A percentile compares a stretch with the other conserved stretches of the same genome.
Evolutionary conservation across 2,113 vertebrate species (phyloP).

Genomic region (Crotalus helleri): DNA sequence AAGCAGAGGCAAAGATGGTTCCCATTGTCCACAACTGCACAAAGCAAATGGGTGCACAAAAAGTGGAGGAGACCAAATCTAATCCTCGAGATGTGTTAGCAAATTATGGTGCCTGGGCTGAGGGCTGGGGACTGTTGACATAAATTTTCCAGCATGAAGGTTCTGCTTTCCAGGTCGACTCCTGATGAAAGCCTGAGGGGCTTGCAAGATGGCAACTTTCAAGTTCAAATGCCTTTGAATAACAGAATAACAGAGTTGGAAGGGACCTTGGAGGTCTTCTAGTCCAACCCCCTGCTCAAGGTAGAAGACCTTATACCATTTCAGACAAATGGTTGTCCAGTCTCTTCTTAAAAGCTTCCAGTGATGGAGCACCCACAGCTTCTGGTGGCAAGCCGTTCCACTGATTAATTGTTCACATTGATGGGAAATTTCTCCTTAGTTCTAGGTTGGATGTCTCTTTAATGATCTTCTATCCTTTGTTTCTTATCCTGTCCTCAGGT

Average conservation of each 20-base stretch:
- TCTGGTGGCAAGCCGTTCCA: too few species aligned
- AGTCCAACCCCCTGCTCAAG: too few species aligned
- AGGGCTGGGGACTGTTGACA: background rate
- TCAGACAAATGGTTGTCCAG: too few species aligned
- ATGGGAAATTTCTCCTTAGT: background rate
- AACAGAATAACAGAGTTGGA: too few species aligned
- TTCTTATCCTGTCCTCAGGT: background rate
- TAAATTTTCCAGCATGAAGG: background rate
- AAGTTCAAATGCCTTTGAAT: background rate
- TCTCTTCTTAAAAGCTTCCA: too few species aligned
- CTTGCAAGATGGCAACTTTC: constrained; percentile 42
- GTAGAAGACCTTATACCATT: too few species aligned
- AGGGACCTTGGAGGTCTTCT: too few species aligned
- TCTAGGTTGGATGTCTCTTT: background rate
- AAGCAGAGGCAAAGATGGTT: constrained; percentile 40
- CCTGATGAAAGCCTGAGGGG: constrained; percentile 36
- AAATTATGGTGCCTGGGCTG: background rate
- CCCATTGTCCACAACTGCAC: constrained; percentile 55
- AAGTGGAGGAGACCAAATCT: constrained; percentile 22
- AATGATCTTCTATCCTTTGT: background rate
- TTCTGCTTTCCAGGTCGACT: constrained; percentile 31
- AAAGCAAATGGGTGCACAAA: constrained; percentile 40
- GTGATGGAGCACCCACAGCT: too few species aligned
- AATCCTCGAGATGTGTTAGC: constrained; percentile 31
- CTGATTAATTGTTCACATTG: background rate